phyloP scores from a whole-genome alignment of 2,797 vertebrate genomes.

The Luscinia luscinia region DNA sequence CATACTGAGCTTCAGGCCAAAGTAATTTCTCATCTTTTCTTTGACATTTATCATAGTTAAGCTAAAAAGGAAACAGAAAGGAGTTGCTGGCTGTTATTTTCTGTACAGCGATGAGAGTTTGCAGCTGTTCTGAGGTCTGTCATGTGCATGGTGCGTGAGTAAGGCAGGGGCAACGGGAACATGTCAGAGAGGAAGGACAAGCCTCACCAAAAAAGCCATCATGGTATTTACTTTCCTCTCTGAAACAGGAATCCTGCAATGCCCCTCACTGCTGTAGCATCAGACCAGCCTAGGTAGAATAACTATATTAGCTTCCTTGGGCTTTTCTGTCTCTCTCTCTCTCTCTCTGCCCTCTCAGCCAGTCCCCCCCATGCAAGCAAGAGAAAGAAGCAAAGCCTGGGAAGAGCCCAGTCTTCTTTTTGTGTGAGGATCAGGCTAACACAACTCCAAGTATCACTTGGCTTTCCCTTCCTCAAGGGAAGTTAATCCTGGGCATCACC shows the following conservation, averaged over 20 bases:
- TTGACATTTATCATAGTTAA: constrained; percentile 12
- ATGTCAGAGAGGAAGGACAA: neutral
- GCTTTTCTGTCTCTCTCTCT: neutral
- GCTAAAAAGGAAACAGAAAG: neutral
- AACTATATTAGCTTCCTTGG: neutral
- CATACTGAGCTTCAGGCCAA: neutral
- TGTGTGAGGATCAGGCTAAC: neutral
- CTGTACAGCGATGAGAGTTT: constrained; percentile 1
- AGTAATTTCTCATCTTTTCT: constrained; percentile 16
- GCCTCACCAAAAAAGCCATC: neutral
- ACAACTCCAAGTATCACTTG: neutral
- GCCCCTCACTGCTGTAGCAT: neutral
- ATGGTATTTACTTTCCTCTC: neutral
- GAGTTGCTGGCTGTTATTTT: constrained; percentile 8
- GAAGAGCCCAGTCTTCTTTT: neutral
- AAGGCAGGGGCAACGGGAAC: neutral
- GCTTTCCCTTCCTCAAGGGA: neutral
- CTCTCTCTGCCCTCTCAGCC: neutral
- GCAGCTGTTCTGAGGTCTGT: constrained; percentile 20
- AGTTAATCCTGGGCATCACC: constrained; percentile 9
- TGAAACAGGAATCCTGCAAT: neutral
- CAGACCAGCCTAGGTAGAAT: neutral
- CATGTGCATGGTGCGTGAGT: rapidly evolving
- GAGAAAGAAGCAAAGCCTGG: neutral
- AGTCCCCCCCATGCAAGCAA: rapidly evolving